Percentiles rank a stretch among this genome's conserved stretches.
Conservation (phyloP, 2,888 invertebrate species). For the Ornithoptera alexandrae region DNA sequence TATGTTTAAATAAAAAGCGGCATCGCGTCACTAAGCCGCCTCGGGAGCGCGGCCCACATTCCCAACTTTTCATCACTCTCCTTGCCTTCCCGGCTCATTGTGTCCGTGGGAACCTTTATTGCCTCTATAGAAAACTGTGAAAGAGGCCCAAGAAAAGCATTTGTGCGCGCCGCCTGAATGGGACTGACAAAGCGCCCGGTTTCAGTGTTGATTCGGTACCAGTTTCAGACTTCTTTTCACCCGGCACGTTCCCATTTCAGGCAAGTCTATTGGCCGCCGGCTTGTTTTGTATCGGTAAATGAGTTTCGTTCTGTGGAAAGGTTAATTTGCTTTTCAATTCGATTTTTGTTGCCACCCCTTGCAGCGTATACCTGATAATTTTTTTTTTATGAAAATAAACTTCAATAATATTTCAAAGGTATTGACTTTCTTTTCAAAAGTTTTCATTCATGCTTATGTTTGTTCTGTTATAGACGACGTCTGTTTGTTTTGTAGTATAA, state of each 20-base stretch:
- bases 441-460: neutral
- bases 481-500: too few relatives aligned
- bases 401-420: constrained; percentile 38
- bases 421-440: neutral
- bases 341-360: constrained; percentile 52
- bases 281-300: constrained; percentile 76
- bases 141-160: constrained; percentile 76
- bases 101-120: constrained; percentile 79
- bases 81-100: constrained; percentile 72
- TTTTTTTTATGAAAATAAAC: constrained; percentile 18
- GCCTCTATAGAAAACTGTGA: constrained; percentile 77
- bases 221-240: constrained; percentile 66
- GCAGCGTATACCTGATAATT: constrained; percentile 41
- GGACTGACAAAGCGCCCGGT: constrained; percentile 61
- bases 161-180: constrained; percentile 71
- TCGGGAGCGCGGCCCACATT: constrained; percentile 75
- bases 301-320: constrained; percentile 66
- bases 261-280: constrained; percentile 55
- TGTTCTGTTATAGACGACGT: too few relatives aligned
- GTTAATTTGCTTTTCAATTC: constrained; percentile 69
- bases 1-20: constrained; percentile 34
- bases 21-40: constrained; percentile 55
- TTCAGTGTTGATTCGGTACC: constrained; percentile 61
- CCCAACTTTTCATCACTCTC: constrained; percentile 76
- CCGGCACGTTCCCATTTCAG: constrained; percentile 52